Conservation (phyloP, 2,797 vertebrate genomes). For the Petrocephalus sullivani region DNA sequence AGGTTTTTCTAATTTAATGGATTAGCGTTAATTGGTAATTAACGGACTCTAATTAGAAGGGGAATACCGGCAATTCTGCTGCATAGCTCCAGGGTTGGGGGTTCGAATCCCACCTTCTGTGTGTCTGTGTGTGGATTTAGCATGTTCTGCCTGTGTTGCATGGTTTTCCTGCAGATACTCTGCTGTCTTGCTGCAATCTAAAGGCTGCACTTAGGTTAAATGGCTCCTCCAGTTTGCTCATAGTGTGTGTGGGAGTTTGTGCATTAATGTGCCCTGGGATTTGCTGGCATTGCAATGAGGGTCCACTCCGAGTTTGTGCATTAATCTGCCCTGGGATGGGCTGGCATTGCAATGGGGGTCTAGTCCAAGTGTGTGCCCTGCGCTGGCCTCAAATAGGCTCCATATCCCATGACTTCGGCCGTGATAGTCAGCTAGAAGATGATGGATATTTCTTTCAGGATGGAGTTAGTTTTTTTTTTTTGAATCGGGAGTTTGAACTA, state of each 20-base stretch:
- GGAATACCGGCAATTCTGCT: conserved; percentile 46
- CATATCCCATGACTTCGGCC: neutral
- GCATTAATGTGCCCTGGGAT: neutral
- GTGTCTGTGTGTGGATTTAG: conserved; percentile 20
- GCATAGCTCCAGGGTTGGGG: neutral
- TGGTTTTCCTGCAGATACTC: conserved; percentile 42
- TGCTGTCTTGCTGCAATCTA: neutral
- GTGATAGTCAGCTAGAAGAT: neutral
- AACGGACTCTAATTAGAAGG: conserved; percentile 48
- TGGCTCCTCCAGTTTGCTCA: neutral
- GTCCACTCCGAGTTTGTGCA: neutral
- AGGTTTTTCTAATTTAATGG: conserved; percentile 47
- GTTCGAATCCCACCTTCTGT: neutral
- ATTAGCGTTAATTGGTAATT: conserved; percentile 53
- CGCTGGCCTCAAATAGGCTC: neutral
- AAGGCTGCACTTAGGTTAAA: neutral
- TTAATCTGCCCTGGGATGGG: neutral
- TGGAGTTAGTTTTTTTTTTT: neutral
- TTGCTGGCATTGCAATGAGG: neutral
- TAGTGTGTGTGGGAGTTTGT: neutral
- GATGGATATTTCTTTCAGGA: neutral
- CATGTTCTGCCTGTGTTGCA: conserved; percentile 18
- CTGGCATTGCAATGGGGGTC: neutral
- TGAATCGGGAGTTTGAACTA: neutral
- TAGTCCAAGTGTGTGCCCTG: neutral